Conservation (phyloP, 2,113 vertebrate genomes). For the Philantomba maxwellii region DNA sequence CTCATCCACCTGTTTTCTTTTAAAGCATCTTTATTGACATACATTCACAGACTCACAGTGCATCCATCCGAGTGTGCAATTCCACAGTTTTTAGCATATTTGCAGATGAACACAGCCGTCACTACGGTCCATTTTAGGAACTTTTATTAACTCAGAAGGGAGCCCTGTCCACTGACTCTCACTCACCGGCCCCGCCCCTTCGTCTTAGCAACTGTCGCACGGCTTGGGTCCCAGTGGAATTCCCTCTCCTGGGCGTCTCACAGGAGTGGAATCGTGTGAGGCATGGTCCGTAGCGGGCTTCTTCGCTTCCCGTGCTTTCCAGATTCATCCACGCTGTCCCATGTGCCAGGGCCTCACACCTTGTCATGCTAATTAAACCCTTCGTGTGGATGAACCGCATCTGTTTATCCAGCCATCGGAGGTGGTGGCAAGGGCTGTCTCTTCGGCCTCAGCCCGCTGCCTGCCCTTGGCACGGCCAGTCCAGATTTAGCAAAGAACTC, state of each 20-base stretch:
- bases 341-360: neutral
- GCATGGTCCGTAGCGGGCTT: rapidly evolving
- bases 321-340: rapidly evolving
- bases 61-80: rapidly evolving
- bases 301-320: neutral
- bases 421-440: neutral
- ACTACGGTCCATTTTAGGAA: neutral
- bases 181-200: rapidly evolving
- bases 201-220: rapidly evolving
- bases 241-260: rapidly evolving
- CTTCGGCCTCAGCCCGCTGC: neutral
- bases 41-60: neutral
- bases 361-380: neutral
- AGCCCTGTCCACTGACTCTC: neutral
- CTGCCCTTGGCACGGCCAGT: too few species aligned
- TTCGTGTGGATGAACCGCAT: rapidly evolving
- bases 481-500: neutral
- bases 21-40: neutral
- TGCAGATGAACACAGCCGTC: neutral
- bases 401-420: neutral
- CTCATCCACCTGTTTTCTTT: neutral
- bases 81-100: neutral
- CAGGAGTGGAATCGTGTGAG: rapidly evolving
- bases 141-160: neutral
- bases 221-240: rapidly evolving